A percentile compares a stretch with the other conserved stretches of the same genome.
These are phyloP conservation scores for Siderastrea radians DNA, from an alignment of 92 coral and sea anemone genomes.

Conservation along the genomic window DNA sequence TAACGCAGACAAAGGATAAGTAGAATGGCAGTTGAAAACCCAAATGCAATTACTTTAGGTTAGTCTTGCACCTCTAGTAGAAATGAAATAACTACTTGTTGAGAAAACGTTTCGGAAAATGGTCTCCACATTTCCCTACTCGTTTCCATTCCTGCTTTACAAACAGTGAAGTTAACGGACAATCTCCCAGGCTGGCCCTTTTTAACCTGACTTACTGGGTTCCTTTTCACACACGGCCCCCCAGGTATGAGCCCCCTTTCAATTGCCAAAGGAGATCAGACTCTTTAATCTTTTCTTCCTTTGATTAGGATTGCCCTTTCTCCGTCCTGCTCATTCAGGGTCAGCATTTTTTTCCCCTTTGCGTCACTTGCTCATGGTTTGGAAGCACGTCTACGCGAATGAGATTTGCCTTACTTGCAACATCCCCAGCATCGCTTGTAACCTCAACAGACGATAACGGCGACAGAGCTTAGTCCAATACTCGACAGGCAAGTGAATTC, in stretches of 20 bases:
- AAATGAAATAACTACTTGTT: slow-evolving; percentile 43
- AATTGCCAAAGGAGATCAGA: slow-evolving; percentile 65
- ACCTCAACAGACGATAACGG: slow-evolving; percentile 79
- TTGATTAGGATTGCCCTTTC: slow-evolving; percentile 79
- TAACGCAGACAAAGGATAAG: slow-evolving; percentile 79
- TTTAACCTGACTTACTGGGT: slow-evolving; percentile 1
- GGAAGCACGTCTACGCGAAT: slow-evolving; percentile 73
- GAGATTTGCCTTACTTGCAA: slow-evolving; percentile 75
- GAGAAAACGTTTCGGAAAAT: slow-evolving; percentile 40
- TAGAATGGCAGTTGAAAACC: slow-evolving; percentile 77
- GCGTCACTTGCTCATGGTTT: slow-evolving; percentile 36
- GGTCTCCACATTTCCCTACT: slow-evolving; percentile 35
- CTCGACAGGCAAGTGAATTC: slow-evolving; percentile 53
- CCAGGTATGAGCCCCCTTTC: slow-evolving; percentile 68
- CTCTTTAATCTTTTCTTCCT: slow-evolving; percentile 83
- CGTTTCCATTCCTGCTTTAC: slow-evolving; percentile 36
- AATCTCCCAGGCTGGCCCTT: slow-evolving; percentile 57
- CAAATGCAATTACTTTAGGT: slow-evolving; percentile 81
- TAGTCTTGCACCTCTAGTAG: slow-evolving; percentile 64
- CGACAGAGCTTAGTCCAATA: slow-evolving; percentile 72
- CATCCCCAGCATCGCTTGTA: slow-evolving; percentile 56
- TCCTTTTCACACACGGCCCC: slow-evolving; percentile 17
- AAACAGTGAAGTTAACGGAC: slow-evolving; percentile 26
- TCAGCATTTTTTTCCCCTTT: slow-evolving; percentile 5
- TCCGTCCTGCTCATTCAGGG: slow-evolving; percentile 9